Evolutionary conservation across 1,140 invertebrate genomes (phyloP), one percentile per base, ranked within the genome.

Genomic region (Helicoverpa armigera): DNA sequence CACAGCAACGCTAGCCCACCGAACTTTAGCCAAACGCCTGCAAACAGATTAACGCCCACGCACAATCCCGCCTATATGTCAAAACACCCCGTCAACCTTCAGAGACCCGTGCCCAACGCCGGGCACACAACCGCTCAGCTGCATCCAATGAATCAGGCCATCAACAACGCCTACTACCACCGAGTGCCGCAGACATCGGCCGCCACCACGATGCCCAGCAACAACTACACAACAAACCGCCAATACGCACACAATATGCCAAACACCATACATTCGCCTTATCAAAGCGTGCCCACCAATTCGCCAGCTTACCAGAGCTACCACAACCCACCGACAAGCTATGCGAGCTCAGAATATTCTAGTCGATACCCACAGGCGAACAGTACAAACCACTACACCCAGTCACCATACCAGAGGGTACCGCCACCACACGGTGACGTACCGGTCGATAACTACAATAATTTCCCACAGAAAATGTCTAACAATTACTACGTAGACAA

Each of bases 321-420:
- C 85, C 91, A 87, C 86, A 93, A 83, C 91, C 92, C 87, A 87
- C 94, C 95, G 90, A 95, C 94, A 82, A 94, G 87, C 85, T 94
- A 94, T 84, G 86, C 90, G 82, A 93, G 89, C 85, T 87, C 90
- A 65, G 91, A 95, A 86, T 94, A 94, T 89, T 94, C 91, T 92
- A 94, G 87, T 95, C 94, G 86, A 86, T 92, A 86, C 83, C 91
- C 86, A 87, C 94, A 86, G 88, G 86, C 85, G 65, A 92, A 89
- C 82, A 90, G 83, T 83, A 89, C 89, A 80, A 92, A 89, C 86
- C 90, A 93, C 87, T 89, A 91, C 81, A 82, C 90, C 63, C 87
- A 94, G 87, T 94, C 96, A 83, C 85, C 95, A 83, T 96, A 96
- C 85, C 96, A 96, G 83, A 92, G 95, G 50, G 95, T 96, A 29